Evolutionary conservation across 1,140 invertebrate species (phyloP).

Genomic region (Rhynchophorus ferrugineus): DNA sequence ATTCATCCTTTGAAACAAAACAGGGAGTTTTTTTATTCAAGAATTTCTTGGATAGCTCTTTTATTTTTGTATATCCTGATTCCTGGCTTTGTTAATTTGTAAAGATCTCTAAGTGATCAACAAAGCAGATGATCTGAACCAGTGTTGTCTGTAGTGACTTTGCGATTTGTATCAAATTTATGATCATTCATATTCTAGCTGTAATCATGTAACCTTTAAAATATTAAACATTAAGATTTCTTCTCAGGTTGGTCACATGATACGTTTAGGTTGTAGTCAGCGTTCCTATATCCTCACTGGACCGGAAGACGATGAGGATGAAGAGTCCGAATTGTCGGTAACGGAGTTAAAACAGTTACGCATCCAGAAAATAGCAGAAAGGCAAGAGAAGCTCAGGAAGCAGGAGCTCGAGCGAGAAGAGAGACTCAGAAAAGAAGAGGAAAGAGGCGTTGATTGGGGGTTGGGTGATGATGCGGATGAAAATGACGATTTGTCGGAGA

Average conservation of each 20-base stretch:
- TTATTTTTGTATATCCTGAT: too few species aligned
- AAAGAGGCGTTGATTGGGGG: constrained; percentile 82
- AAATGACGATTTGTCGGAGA: constrained; percentile 70
- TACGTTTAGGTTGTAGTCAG: constrained; percentile 87
- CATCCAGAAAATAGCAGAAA: constrained; percentile 49
- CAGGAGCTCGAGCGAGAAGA: constrained; percentile 47
- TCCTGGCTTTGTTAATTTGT: too few species aligned
- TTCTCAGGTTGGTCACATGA: constrained; percentile 76
- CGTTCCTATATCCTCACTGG: constrained; percentile 79
- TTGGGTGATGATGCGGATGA: constrained; percentile 88
- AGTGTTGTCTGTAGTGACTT: too few species aligned
- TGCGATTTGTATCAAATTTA: too few species aligned
- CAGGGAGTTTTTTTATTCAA: too few species aligned
- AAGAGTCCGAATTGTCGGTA: constrained; percentile 71
- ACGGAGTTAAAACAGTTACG: constrained; percentile 71
- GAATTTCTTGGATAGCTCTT: too few species aligned
- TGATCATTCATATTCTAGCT: too few species aligned
- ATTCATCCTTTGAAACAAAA: too few species aligned
- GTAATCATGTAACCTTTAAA: too few species aligned
- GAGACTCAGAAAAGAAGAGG: constrained; percentile 48
- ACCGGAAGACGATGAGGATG: constrained; percentile 76
- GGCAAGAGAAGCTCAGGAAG: constrained; percentile 43
- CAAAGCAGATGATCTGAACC: too few species aligned
- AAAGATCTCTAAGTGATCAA: too few species aligned
- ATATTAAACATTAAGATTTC: too few species aligned